phyloP scores from a whole-genome alignment of 2,797 vertebrate genomes.

The Tolypeutes matacus region DNA sequence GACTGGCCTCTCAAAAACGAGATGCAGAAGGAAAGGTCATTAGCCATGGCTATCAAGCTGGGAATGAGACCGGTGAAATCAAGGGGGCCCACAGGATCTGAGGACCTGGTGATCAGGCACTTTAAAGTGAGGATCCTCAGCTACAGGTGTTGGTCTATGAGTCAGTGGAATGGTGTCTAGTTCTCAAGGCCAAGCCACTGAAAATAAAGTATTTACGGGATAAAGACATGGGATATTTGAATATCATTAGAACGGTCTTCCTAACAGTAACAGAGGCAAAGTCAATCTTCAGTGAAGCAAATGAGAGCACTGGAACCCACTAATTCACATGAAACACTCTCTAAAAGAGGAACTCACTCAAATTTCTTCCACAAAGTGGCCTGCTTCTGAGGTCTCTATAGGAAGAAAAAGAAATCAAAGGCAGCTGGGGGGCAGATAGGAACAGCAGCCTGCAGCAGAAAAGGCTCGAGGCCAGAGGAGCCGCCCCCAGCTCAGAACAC shows the following conservation, averaged over 20 bases:
- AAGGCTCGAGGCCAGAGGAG: neutral
- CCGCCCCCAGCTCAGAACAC: neutral
- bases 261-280: neutral
- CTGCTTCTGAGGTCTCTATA: neutral
- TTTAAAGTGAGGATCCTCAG: neutral
- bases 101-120: neutral
- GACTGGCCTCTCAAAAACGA: neutral
- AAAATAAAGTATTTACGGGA: neutral
- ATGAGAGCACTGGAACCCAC: neutral
- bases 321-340: neutral
- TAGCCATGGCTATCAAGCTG: neutral
- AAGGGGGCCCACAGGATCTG: neutral
- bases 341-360: neutral
- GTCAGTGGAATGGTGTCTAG: neutral
- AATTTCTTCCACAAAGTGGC: neutral
- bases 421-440: neutral
- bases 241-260: neutral
- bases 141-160: neutral
- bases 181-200: slow-evolving; percentile 9
- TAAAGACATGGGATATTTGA: neutral
- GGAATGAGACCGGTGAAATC: too few relatives aligned
- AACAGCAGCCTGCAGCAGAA: neutral
- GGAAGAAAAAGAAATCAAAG: neutral
- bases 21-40: neutral
- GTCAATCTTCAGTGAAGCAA: neutral